Base-by-base conservation (phyloP, 1,140 invertebrate species). In the Colletes latitarsis region DNA sequence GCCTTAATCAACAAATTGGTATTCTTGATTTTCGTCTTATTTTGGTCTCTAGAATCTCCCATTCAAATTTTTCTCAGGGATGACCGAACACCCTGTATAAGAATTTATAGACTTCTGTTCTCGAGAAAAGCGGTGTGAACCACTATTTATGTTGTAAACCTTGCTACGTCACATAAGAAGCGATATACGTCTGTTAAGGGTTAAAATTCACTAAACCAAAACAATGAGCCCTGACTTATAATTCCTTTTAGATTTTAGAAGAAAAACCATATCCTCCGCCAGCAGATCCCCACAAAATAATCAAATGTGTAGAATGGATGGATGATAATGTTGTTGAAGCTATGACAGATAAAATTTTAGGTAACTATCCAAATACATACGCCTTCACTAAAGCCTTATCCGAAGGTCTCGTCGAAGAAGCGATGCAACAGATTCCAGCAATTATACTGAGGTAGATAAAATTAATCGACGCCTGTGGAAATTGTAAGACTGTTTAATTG, bases 381-480 rank as follows among this genome's bases (percentile, higher is more conserved):
- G 98, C 97, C 0, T 98, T 97, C 88, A 98, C 98, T 0, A 99
- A 99, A 93, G 97, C 97, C 1, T 90, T 98, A 12, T 96, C 97
- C 0, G 98, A 99, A 93, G 95, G 95, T 15, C 88, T 98, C 52
- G 96, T 97, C 1, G 95, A 97, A 49, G 97, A 98, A 90, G 94
- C 95, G 53, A 96, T 96, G 92, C 82, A 89, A 39, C 93, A 95
- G 8, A 90, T 99, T 43, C 99, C 98, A 6, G 94, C 96, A 0
- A 95, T 98, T 53, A 97, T 99, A 76, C 93, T 99, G 15, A 94
- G 99, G 96, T 96, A 94, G 3, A 30, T 30, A 46, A 8, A 12
- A 19, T 8, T 0, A 14, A 10, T 46, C 1, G 10, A 52, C 19
- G n/a, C 0, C 9, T 57, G 14, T 30, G 17, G 1, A 49, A 52